Base-by-base conservation (phyloP, 2,888 invertebrate genomes). In the Troglohyphantes excavatus region DNA sequence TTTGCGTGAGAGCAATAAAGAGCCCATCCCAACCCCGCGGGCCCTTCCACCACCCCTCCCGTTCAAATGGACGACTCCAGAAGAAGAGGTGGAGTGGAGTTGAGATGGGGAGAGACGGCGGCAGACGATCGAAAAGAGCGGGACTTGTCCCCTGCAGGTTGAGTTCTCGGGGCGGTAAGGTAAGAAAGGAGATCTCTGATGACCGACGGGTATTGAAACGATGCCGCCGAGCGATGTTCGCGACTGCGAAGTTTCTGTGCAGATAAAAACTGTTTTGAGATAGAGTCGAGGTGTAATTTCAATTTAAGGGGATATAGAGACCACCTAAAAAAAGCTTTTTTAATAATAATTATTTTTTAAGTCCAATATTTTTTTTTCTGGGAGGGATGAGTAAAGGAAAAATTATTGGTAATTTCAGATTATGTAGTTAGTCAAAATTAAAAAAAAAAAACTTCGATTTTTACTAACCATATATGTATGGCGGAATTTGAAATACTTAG, bases 111-210 rank as follows among this genome's bases (percentile, higher is more conserved):
- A n/a, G 27, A 11, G 39, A 26, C 26, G 23, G 84, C 13, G n/a
- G 59, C 13, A 27, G 63, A 73, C 33, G 83, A 73, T 75, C 84
- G 83, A 83, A 83, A 83, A 83, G 84, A 53, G 63, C 73, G 79
- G 82, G 78, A 67, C 75, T 46, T 53, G 75, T 65, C 84, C 23
- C 67, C n/a, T n/a, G n/a, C n/a, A n/a, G 53, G 53, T 39, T 39
- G n/a, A n/a, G n/a, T n/a, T n/a, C n/a, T n/a, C n/a, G 39, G 39
- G 39, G 39, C 39, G 39, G 33, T 33, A 6, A n/a, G n/a, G 3
- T 33, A 33, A 6, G 3, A 3, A 9, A 9, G 39, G 39, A n/a
- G 13, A 53, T 53, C 53, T 53, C n/a, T 53, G 53, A 53, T 53
- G 53, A 53, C 53, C 53, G 53, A 53, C n/a, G 63, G 83, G 83